phyloP scores from a whole-genome alignment of 2,888 invertebrate species.

The Pristionchus entomophagus region DNA sequence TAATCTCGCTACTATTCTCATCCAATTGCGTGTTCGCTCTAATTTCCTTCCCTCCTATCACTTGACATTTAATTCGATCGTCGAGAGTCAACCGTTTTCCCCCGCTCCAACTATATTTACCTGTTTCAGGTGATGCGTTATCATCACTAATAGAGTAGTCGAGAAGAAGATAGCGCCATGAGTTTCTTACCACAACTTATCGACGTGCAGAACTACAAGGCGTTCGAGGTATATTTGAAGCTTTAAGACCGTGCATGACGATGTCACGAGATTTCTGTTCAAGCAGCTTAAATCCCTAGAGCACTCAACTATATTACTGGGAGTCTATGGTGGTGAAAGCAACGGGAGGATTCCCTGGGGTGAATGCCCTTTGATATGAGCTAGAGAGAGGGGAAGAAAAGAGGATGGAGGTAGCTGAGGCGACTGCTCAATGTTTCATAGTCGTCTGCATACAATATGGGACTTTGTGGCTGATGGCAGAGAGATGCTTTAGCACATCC shows the following conservation, averaged over 20 bases:
- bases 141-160: background rate
- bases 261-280: background rate
- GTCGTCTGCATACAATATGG: conserved; percentile 40
- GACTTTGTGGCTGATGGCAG: background rate
- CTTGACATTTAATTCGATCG: conserved; percentile 15
- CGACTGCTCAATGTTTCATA: conserved; percentile 50
- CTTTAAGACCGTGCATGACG: background rate
- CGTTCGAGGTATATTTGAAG: conserved; percentile 11
- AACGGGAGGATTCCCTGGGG: background rate
- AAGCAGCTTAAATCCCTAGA: conserved; percentile 10
- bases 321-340: background rate
- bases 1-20: background rate
- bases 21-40: background rate
- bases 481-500: conserved; percentile 35
- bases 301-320: conserved; percentile 39
- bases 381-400: background rate
- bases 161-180: background rate
- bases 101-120: background rate
- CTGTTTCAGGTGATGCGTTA: conserved; percentile 37
- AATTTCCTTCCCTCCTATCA: background rate
- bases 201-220: conserved; percentile 24
- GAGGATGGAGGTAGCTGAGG: background rate
- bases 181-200: conserved; percentile 27
- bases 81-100: background rate
- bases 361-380: conserved; percentile 16